Base-by-base conservation (phyloP, 1,140 invertebrate genomes). In the Pachypsylla venusta region DNA sequence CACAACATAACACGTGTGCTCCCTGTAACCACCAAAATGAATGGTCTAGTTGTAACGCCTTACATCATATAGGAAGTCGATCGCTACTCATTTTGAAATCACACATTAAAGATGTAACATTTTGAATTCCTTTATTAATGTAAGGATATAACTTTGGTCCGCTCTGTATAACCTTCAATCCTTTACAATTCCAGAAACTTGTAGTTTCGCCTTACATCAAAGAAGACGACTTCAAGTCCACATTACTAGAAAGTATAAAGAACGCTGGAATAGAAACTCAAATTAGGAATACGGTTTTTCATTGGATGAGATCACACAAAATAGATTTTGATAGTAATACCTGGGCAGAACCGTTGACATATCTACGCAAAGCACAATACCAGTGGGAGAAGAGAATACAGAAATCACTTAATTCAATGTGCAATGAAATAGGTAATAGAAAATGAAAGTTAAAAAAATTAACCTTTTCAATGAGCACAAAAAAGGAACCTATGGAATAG, bases 341-440 rank as follows among this genome's bases (percentile, higher is more conserved):
- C 12, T 57, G 60, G 53, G 67, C 62, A 57, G 77, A 79, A 66
- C 76, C 77, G 3, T 63, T 79, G 20, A 67, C 63, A 10, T 91
- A 88, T 66, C 69, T 93, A 25, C 80, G 82, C 67, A 89, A 90
- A 72, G 81, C 87, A 4, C 58, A 89, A 72, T 81, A 84, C 57
- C 82, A 87, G 60, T 96, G 93, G 92, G 92, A 96, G 72, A 85
- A 89, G 65, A 77, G 92, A 61, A 91, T 96, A 58, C 82, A 93
- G 63, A 96, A 96, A 74, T 94, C 90, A 16, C 73, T 97, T 28
- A 93, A 95, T 74, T 92, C 90, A 2, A 95, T 96, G 86, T 90
- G 89, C 62, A 84, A 82, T 58, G 91, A 97, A 72, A 73, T 96
- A 26, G 42, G 42, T 48, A 48, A 48, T 5, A 19, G n/a, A 5